Evolutionary conservation across 1,140 invertebrate genomes (phyloP).

Genomic region (Phortica variegata): DNA sequence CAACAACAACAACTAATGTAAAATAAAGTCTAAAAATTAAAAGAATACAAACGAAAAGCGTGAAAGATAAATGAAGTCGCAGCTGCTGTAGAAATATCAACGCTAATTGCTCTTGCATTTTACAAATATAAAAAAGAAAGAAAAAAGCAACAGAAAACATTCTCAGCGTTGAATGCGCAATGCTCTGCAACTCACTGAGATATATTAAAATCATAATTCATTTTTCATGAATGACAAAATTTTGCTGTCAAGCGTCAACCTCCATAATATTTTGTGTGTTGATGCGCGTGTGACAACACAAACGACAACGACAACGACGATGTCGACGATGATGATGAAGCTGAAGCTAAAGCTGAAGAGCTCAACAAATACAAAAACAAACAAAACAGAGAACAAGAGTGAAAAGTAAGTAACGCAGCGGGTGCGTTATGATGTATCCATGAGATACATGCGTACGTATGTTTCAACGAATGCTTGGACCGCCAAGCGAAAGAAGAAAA

Average conservation of each 20-base stretch:
- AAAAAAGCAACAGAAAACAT: conserved; percentile 10
- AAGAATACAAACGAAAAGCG: conserved; percentile 3
- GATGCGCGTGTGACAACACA: not conserved
- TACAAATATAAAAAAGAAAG: conserved; percentile 26
- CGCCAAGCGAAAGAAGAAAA: no score
- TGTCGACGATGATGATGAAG: not conserved
- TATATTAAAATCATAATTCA: conserved; percentile 49
- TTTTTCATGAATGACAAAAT: conserved; percentile 27
- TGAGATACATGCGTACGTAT: conserved; percentile 13
- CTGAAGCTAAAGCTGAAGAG: no score
- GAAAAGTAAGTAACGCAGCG: conserved; percentile 7
- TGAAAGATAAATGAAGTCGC: conserved; percentile 46
- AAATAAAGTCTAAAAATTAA: conserved; percentile 23
- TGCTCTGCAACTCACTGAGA: conserved; percentile 4
- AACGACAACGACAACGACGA: not conserved
- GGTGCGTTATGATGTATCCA: conserved; percentile 1
- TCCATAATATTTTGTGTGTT: no score
- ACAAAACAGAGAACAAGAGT: no score
- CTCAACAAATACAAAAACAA: no score
- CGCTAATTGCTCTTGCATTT: conserved; percentile 48
- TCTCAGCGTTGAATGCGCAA: conserved; percentile 9
- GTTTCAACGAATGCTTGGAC: conserved; percentile 2
- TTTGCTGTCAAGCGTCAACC: conserved; percentile 4
- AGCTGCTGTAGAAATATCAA: conserved; percentile 49
- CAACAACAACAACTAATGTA: conserved; percentile 33